A percentile compares a stretch with the other conserved stretches of the same genome.
phyloP scores from a whole-genome alignment of 2,113 vertebrate species.

The Heterochromis multidens region DNA sequence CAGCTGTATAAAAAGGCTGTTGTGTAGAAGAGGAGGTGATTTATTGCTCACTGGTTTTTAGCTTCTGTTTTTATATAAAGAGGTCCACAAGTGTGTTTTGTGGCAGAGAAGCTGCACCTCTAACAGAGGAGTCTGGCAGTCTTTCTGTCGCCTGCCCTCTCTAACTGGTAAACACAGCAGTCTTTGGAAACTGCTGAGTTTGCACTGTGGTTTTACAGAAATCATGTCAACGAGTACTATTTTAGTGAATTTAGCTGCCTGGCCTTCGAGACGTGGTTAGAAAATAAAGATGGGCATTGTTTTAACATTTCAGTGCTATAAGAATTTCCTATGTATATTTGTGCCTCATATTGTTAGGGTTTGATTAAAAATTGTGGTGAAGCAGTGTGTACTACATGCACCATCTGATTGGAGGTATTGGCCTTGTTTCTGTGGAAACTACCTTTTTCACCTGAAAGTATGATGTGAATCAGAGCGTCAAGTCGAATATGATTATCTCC shows the following conservation, averaged over 20 bases:
- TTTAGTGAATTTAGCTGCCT: slow-evolving; percentile 57
- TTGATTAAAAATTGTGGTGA: not conserved
- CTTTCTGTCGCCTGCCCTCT: slow-evolving; percentile 58
- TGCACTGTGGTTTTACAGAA: slow-evolving; percentile 70
- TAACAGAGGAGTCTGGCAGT: slow-evolving; percentile 44
- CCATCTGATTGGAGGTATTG: not conserved
- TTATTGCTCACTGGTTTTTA: slow-evolving; percentile 7
- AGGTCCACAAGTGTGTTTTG: slow-evolving; percentile 18
- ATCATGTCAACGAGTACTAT: slow-evolving; percentile 72
- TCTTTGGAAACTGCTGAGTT: slow-evolving; percentile 71
- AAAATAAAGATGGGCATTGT: slow-evolving; percentile 47
- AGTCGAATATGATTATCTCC: not conserved
- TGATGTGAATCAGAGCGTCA: not conserved
- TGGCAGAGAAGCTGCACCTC: slow-evolving; percentile 33
- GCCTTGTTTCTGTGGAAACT: not conserved
- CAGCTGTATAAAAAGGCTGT: slow-evolving; percentile 1
- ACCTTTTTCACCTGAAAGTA: not conserved
- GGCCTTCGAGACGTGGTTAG: slow-evolving; percentile 23
- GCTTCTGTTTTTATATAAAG: slow-evolving; percentile 11
- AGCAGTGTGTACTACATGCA: not conserved
- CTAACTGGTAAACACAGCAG: slow-evolving; percentile 68
- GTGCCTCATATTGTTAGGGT: not conserved
- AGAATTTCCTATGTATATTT: slow-evolving; percentile 4
- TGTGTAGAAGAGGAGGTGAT: not conserved
- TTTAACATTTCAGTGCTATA: slow-evolving; percentile 21